Evolutionary conservation across 2,113 vertebrate species (phyloP).

Genomic region (Sphaerodactylus townsendi): DNA sequence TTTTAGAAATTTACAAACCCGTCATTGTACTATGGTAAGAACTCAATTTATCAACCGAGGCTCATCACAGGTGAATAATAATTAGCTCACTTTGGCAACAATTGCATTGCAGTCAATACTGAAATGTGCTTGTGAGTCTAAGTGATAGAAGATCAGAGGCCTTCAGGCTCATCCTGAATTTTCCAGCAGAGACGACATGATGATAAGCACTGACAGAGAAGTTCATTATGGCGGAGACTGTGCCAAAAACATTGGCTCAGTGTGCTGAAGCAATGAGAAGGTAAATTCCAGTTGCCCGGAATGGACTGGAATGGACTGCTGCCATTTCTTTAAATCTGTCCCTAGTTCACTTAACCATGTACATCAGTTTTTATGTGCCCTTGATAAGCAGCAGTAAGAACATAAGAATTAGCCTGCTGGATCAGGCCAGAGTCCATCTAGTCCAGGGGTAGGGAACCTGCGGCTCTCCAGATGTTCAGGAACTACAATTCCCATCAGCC

Average conservation of each 20-base stretch:
- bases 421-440: too few species aligned
- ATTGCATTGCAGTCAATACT: neutral
- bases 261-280: neutral
- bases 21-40: neutral
- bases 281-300: neutral
- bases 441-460: too few species aligned
- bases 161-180: neutral
- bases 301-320: constrained; percentile 5
- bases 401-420: too few species aligned
- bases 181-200: neutral
- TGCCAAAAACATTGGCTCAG: neutral
- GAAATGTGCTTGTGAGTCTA: neutral
- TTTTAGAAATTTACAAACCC: neutral
- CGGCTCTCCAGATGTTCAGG: too few species aligned
- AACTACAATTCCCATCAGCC: too few species aligned
- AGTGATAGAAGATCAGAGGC: neutral
- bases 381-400: neutral
- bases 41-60: neutral
- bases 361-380: neutral
- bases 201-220: neutral
- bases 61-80: neutral
- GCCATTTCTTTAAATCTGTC: neutral
- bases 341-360: neutral
- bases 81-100: neutral
- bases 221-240: neutral